Conservation (phyloP, 2,797 vertebrate species). For the Discoglossus pictus region DNA sequence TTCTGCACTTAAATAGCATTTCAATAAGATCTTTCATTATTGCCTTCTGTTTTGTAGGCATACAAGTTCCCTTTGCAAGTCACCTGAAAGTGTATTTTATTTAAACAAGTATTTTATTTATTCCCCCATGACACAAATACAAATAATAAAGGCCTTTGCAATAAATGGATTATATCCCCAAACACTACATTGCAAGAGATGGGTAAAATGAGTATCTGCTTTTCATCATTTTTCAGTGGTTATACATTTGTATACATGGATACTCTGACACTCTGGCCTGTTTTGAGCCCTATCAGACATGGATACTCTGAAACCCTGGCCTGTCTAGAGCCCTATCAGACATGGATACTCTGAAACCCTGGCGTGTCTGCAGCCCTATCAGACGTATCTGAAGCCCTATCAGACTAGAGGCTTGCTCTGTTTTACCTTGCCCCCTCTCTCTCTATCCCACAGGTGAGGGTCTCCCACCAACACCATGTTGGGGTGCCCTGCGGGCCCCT, state of each 20-base stretch:
- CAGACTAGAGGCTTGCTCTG: no score
- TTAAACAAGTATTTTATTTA: background rate
- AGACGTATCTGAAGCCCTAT: no score
- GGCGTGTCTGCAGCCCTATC: no score
- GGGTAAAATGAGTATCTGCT: background rate
- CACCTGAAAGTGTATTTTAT: slow-evolving; percentile 3
- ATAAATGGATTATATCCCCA: background rate
- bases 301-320: no score
- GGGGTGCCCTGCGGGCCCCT: background rate
- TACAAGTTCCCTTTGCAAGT: background rate
- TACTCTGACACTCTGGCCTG: no score
- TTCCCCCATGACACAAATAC: background rate
- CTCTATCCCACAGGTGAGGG: background rate
- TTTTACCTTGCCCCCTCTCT: no score
- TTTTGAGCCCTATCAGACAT: no score
- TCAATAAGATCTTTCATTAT: slow-evolving; percentile 1
- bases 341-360: no score
- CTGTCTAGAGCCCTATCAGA: no score
- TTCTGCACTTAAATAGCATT: background rate
- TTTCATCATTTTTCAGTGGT: no score
- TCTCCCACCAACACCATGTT: background rate
- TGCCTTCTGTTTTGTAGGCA: slow-evolving; percentile 4
- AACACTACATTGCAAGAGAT: background rate
- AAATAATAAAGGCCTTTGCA: background rate
- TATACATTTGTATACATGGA: no score